Evolutionary conservation across 2,888 invertebrate genomes (phyloP).

Genomic region (Leptura quadrifasciata): DNA sequence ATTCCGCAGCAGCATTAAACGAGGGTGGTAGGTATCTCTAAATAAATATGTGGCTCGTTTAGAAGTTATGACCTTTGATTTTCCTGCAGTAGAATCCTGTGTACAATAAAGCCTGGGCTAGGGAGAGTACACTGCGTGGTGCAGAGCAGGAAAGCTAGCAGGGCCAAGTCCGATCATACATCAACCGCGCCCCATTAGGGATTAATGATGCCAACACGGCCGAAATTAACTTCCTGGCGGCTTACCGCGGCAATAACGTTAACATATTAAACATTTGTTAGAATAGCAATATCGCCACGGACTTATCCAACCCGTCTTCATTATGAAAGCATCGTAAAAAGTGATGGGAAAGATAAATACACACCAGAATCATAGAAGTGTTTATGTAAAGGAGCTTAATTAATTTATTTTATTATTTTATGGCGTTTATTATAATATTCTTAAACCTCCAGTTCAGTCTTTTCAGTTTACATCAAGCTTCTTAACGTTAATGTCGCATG

Average conservation of each 20-base stretch:
- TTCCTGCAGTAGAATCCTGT: conserved; percentile 50
- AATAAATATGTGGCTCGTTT: conserved; percentile 50
- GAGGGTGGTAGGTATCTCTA: conserved; percentile 21
- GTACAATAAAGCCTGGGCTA: conserved; percentile 51
- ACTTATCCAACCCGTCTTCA: conserved; percentile 64
- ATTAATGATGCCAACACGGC: conserved; percentile 75
- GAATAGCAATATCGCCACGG: conserved; percentile 70
- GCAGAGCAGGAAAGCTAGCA: conserved; percentile 48
- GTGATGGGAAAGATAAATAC: conserved; percentile 39
- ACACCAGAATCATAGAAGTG: conserved; percentile 8
- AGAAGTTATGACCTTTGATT: conserved; percentile 58
- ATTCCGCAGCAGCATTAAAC: neutral
- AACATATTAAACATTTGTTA: conserved; percentile 76
- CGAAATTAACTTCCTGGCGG: conserved; percentile 75
- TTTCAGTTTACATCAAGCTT: neutral
- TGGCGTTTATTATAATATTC: neutral
- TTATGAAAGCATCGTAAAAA: conserved; percentile 61
- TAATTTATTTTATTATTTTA: conserved; percentile 14
- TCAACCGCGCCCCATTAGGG: conserved; percentile 75
- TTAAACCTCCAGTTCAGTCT: neutral
- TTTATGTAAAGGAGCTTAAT: conserved; percentile 2
- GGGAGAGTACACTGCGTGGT: conserved; percentile 48
- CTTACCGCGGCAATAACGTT: conserved; percentile 75
- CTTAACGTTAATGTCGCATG: neutral
- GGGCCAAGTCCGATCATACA: conserved; percentile 72